These are phyloP conservation scores for Apostichopus californicus DNA, from an alignment of 35 echinoderm and acorn worm genomes.

Conservation along the genomic window DNA sequence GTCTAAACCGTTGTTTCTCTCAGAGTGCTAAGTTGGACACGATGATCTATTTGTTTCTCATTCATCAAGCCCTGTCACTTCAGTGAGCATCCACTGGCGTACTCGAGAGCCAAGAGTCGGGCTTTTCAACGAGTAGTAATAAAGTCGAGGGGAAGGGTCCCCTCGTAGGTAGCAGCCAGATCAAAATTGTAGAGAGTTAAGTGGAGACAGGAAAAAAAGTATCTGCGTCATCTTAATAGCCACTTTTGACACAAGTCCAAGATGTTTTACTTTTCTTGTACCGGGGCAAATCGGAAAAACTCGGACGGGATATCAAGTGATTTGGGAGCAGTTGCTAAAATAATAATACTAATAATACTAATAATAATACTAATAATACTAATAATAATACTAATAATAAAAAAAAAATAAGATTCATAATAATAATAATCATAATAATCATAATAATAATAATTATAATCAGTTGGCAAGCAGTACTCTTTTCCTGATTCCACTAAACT, in stretches of 20 bases:
- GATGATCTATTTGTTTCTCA: neutral
- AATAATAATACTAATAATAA: no score
- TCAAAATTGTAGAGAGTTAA: neutral
- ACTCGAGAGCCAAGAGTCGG: neutral
- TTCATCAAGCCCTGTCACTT: conserved; percentile 20
- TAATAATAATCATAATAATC: no score
- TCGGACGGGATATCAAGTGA: neutral
- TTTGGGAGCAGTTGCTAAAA: neutral
- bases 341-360: no score
- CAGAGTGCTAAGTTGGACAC: neutral
- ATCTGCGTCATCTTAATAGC: neutral
- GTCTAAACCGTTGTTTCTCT: neutral
- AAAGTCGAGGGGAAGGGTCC: conserved; percentile 17
- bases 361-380: no score
- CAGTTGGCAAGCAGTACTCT: no score
- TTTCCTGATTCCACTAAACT: no score
- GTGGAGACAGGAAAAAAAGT: neutral
- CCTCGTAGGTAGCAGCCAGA: neutral
- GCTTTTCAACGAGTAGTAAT: neutral
- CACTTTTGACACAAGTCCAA: neutral
- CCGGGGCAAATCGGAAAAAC: neutral
- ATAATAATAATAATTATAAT: no score
- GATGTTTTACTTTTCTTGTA: neutral
- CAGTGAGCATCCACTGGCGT: conserved; percentile 6
- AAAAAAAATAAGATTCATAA: no score